Conservation (phyloP, 2,797 vertebrate genomes). For the Orestias chungarensis region DNA sequence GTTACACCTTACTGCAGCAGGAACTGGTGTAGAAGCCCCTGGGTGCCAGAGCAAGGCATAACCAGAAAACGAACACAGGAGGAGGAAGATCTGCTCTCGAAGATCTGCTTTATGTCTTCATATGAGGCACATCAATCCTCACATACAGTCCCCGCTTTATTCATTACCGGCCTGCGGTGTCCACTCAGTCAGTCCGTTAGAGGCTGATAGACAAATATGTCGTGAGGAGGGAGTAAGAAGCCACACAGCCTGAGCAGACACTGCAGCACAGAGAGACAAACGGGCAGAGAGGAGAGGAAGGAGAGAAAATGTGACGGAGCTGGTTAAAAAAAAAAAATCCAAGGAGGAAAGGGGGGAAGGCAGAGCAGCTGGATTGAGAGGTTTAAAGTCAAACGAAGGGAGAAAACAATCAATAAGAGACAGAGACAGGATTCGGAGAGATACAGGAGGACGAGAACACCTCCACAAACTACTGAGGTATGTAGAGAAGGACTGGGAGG, state of each 20-base stretch:
- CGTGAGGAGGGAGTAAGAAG: slow-evolving; percentile 52
- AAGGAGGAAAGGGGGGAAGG: slow-evolving; percentile 47
- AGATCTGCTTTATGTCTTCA: slow-evolving; percentile 59
- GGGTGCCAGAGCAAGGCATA: slow-evolving; percentile 42
- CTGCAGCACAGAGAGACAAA: slow-evolving; percentile 73
- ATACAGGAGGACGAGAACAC: slow-evolving; percentile 71
- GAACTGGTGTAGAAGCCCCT: slow-evolving; percentile 33
- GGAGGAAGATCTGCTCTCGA: slow-evolving; percentile 30
- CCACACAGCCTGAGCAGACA: slow-evolving; percentile 60
- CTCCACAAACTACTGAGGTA: slow-evolving; percentile 72
- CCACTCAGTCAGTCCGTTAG: slow-evolving; percentile 80
- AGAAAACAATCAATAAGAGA: slow-evolving; percentile 64
- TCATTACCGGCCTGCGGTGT: slow-evolving; percentile 74
- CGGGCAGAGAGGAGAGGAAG: slow-evolving; percentile 55
- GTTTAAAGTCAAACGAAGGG: slow-evolving; percentile 66
- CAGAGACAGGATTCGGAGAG: slow-evolving; percentile 53
- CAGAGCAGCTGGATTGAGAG: slow-evolving; percentile 73
- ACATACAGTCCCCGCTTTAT: slow-evolving; percentile 72
- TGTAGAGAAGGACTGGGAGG: slow-evolving; percentile 24
- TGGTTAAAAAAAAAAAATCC: slow-evolving; percentile 62
- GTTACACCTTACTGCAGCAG: slow-evolving; percentile 34
- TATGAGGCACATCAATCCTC: slow-evolving; percentile 69
- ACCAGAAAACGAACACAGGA: slow-evolving; percentile 8
- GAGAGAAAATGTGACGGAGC: slow-evolving; percentile 52
- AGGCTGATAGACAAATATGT: slow-evolving; percentile 67